A percentile compares a stretch with the other conserved stretches of the same genome.
phyloP scores from a whole-genome alignment of 1,140 invertebrate species.

The Sminthurinus signatus region DNA sequence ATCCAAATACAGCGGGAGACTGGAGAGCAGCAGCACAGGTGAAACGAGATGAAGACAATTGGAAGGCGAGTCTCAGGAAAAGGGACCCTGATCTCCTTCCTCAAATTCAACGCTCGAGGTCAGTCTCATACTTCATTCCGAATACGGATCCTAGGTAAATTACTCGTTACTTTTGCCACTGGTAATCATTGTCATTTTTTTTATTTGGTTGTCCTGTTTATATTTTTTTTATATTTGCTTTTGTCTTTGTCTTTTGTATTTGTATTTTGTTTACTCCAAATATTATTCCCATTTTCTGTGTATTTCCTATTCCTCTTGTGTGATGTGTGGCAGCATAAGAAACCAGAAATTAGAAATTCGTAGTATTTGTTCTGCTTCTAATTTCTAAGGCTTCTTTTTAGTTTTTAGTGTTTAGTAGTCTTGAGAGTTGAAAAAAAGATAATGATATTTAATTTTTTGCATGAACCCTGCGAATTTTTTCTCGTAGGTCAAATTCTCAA shows the following conservation, averaged over 20 bases:
- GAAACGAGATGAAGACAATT: slow-evolving; percentile 47
- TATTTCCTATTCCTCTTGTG: too few relatives aligned
- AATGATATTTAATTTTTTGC: not conserved
- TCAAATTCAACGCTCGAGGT: slow-evolving; percentile 12
- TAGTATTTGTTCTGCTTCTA: not conserved
- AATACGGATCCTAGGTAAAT: too few relatives aligned
- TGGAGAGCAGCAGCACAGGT: slow-evolving; percentile 13
- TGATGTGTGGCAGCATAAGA: too few relatives aligned
- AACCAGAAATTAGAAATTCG: not conserved
- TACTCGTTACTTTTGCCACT: too few relatives aligned
- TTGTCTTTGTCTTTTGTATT: too few relatives aligned
- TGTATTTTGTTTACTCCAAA: too few relatives aligned
- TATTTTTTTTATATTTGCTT: too few relatives aligned
- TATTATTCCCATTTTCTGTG: too few relatives aligned
- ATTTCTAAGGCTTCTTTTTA: too few relatives aligned
- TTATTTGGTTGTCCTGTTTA: too few relatives aligned
- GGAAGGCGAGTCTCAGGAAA: slow-evolving; percentile 55
- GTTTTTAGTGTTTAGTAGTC: too few relatives aligned
- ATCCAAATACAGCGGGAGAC: slow-evolving; percentile 33
- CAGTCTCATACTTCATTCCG: not conserved
- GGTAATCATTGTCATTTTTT: not conserved
- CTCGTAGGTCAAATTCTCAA: slow-evolving; percentile 40
- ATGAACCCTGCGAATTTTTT: slow-evolving; percentile 15
- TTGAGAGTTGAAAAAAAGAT: too few relatives aligned
- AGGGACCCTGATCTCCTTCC: slow-evolving; percentile 59